Base-by-base conservation (phyloP, 2,797 vertebrate species). In the Mionectes olivaceus region DNA sequence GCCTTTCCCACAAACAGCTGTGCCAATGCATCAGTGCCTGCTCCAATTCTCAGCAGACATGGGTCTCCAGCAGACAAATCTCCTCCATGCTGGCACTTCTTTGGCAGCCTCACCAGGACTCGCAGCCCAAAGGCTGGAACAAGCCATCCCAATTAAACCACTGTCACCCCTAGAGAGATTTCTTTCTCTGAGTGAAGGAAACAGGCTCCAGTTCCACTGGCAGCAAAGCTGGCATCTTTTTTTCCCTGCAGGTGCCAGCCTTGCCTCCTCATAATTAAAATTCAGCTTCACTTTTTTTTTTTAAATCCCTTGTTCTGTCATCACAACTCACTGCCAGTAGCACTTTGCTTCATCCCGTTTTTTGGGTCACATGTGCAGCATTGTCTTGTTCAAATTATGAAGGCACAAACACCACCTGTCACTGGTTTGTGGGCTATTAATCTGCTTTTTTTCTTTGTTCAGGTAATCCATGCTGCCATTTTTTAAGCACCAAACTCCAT, bases 381-480 rank as follows among this genome's bases (percentile, higher is more conserved):
- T 47, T 94, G 73, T 89, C 50, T 78, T 74, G 24, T 53, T 76
- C 49, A 76, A 68, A 77, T 84, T 19, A 91, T 39, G 56, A 91
- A 55, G 33, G 44, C 74, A 88, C 55, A 79, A 94, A 39, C 80
- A 82, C 76, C 85, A 88, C 95, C 85, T 95, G 91, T 83, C 59
- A 76, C 69, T 82, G 77, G 56, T 43, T 67, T 73, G 33, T 47
- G 56, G 16, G 39, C 5, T 69, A 84, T 57, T 81, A 87, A 79
- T 87, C 70, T 83, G 33, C 47, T 3, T 75, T 77, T 84, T 77
- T 33, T 46, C 5, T 55, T 12, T 46, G 49, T 39, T 82, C 74
- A 87, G 77, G 70, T 91, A 90, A 84, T 21, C 25, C 19, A 5
- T n/a, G 25, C 11, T 49, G 39, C 44, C 19, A 52, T 56, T 82